These are phyloP conservation scores for Pongo abelii DNA, from an alignment of 2,113 vertebrate genomes.

Conservation along the genomic window DNA sequence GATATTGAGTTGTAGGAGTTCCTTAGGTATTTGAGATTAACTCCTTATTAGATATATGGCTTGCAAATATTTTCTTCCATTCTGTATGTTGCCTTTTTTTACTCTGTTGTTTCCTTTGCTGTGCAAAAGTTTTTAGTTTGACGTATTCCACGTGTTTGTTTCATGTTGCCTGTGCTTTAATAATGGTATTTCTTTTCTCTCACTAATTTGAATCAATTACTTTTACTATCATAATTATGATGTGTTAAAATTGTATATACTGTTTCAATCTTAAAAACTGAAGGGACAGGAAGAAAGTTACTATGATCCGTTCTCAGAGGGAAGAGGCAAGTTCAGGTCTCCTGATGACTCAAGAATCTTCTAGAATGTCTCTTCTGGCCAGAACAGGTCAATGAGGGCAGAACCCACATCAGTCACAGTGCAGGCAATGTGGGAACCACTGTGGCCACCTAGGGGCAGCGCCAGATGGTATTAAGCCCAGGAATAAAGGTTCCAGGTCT, in stretches of 20 bases:
- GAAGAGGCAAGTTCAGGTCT: not conserved
- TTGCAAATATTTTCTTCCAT: not conserved
- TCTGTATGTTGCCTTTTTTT: not conserved
- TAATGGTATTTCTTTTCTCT: not conserved
- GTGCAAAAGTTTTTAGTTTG: not conserved
- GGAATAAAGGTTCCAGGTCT: not conserved
- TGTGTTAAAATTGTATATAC: not conserved
- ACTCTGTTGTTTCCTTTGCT: not conserved
- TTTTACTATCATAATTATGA: not conserved
- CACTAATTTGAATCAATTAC: not conserved
- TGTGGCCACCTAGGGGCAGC: accelerated
- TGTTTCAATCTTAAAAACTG: not conserved
- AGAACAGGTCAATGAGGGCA: not conserved
- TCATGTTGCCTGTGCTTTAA: not conserved
- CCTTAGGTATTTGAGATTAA: not conserved
- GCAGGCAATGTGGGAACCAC: not conserved
- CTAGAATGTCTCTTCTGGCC: not conserved
- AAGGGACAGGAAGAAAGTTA: not conserved
- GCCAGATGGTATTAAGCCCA: not conserved
- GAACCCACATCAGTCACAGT: not conserved
- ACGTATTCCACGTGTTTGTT: not conserved
- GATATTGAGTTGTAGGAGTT: not conserved
- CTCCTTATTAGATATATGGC: not conserved
- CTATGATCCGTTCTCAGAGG: not conserved
- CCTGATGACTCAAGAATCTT: not conserved